Conservation (phyloP, 2,888 invertebrate species). For the Cynaeus angustus region DNA sequence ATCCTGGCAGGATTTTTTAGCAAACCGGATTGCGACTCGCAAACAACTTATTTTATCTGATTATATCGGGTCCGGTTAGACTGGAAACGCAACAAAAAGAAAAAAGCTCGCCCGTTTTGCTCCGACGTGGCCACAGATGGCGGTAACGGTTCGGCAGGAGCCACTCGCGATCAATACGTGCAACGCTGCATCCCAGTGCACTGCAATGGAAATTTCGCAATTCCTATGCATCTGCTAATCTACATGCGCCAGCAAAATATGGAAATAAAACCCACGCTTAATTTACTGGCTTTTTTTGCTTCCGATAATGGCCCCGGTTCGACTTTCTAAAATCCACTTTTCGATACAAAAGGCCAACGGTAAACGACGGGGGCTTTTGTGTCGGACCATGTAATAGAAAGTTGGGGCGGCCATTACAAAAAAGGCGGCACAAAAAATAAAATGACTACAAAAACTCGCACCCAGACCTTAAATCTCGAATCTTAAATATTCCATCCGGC, state of each 20-base stretch:
- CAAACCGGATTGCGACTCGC: conserved; percentile 1
- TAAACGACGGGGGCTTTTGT: conserved; percentile 51
- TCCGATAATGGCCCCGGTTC: conserved; percentile 25
- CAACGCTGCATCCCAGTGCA: conserved; percentile 41
- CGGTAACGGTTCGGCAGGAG: conserved; percentile 54
- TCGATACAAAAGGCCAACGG: conserved; percentile 45
- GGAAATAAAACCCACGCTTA: conserved; percentile 2
- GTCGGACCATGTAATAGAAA: conserved; percentile 56
- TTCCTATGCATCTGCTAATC: conserved; percentile 21
- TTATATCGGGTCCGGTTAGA: conserved; percentile 35
- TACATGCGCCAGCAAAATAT: not conserved
- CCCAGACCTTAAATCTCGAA: not conserved
- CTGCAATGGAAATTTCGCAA: conserved; percentile 17
- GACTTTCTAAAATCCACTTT: conserved; percentile 43
- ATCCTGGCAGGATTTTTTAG: not conserved
- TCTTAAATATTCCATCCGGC: not conserved
- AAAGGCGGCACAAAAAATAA: conserved; percentile 60
- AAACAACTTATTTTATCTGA: conserved; percentile 35
- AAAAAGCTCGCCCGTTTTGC: conserved; percentile 49
- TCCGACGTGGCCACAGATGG: conserved; percentile 58
- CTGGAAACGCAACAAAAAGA: conserved; percentile 35
- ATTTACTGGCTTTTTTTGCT: conserved; percentile 37
- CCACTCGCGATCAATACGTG: conserved; percentile 56
- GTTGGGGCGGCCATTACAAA: conserved; percentile 60
- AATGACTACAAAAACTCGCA: conserved; percentile 38